These are phyloP conservation scores for Rhodeus uyekii DNA, from an alignment of 2,797 vertebrate species.

Conservation along the genomic window DNA sequence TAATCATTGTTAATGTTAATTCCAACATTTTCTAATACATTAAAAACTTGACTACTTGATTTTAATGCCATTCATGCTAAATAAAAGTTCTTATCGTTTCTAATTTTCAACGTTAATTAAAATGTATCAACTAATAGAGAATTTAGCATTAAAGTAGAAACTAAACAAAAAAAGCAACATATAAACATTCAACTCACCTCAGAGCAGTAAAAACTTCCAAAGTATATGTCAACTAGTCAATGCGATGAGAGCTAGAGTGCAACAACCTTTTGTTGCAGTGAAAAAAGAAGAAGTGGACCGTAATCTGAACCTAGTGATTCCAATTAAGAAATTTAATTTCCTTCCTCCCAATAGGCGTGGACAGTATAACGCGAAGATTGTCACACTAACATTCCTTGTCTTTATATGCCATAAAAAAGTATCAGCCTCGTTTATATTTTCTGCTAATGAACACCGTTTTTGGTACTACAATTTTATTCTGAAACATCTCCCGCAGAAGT, in stretches of 20 bases:
- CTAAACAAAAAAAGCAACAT: not conserved
- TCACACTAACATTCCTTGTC: constrained; percentile 44
- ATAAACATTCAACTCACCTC: constrained; percentile 67
- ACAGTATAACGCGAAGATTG: constrained; percentile 11
- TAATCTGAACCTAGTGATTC: constrained; percentile 74
- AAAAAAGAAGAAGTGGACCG: constrained; percentile 58
- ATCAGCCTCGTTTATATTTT: not conserved
- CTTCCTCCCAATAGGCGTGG: constrained; percentile 25
- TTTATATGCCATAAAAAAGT: not conserved
- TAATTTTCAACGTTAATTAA: not conserved
- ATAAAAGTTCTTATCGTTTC: not conserved
- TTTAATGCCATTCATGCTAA: not conserved
- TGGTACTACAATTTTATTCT: not conserved
- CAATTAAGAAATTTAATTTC: constrained; percentile 70
- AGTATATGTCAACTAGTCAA: constrained; percentile 56
- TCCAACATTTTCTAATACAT: no score
- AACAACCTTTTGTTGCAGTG: constrained; percentile 49
- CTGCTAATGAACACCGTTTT: not conserved
- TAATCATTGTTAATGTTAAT: no score
- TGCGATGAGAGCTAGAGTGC: constrained; percentile 53
- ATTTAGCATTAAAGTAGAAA: not conserved
- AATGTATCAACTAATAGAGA: not conserved
- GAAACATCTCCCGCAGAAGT: not conserved
- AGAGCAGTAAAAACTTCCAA: constrained; percentile 51
- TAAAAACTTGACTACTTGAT: no score